Evolutionary conservation across 2,113 vertebrate genomes (phyloP), one percentile per base, ranked within the genome.

Genomic region (Athene noctua): DNA sequence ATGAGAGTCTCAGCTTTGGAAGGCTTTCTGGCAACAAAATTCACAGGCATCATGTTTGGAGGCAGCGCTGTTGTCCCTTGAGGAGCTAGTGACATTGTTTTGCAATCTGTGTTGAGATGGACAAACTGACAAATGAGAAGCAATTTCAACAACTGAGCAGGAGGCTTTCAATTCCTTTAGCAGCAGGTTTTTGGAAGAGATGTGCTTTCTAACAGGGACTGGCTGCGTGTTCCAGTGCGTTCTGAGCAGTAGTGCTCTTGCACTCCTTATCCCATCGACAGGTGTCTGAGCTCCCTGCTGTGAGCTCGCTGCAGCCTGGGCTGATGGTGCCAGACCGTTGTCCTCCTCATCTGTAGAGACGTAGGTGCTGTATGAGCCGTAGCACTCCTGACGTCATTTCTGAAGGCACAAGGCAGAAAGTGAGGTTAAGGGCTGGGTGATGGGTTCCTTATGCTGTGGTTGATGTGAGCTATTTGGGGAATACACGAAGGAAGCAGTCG

Each of bases 371-470:
- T 11, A 3, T 27, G 57, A 75, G 49, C 49, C 18, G 4, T 5
- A 42, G 67, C 9, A 3, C 54, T 23, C 58, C 52, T 67, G 72
- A 26, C 0, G 0, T 46, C 17, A 1, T 46, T 77, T 47, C 63
- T 77, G 70, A 78, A 18, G 49, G 16, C 3, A 0, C 13, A 30
- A 38, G 67, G 34, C 68, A 85, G 49, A 32, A 80, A 66, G 30
- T 32, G 38, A 54, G n/a, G 47, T 42, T 51, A 5, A 46, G 27
- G 6, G n/a, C 44, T 57, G 79, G 15, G 2, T 57, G 34, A 8
- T 23, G 9, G 34, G 49, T 36, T 83, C 18, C 19, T 29, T 47
- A 19, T 1, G 4, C 36, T 23, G 38, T 0, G 0, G 30, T 14
- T 44, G 61, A 4, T 9, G 5, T 0, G 46, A 52, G 38, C 57